Percentiles rank a stretch among this genome's conserved stretches.
Evolutionary conservation across 1,140 invertebrate species (phyloP).

Genomic region (Drosophila bifasciata): DNA sequence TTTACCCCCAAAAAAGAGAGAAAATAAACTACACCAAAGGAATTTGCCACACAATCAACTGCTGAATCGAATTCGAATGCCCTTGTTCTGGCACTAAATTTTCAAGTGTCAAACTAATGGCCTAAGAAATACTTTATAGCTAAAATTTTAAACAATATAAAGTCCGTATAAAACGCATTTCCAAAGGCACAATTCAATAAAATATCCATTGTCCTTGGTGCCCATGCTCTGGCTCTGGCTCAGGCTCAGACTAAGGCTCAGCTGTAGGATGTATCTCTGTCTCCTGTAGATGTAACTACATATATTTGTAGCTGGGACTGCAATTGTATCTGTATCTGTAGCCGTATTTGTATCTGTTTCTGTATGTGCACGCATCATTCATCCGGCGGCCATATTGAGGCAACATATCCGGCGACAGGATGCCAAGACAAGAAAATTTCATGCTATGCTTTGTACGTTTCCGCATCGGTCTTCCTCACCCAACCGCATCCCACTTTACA

Average conservation of each 20-base stretch:
- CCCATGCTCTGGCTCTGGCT: too few species aligned
- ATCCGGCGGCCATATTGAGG: slow-evolving; percentile 81
- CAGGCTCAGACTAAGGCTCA: slow-evolving; percentile 10
- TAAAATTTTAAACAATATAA: slow-evolving; percentile 79
- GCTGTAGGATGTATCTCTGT: slow-evolving; percentile 42
- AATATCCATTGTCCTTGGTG: slow-evolving; percentile 66
- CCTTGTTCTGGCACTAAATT: slow-evolving; percentile 68
- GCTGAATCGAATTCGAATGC: slow-evolving; percentile 57
- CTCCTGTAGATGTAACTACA: slow-evolving; percentile 27
- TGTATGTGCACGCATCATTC: slow-evolving; percentile 74
- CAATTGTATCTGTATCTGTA: slow-evolving; percentile 24
- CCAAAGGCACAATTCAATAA: slow-evolving; percentile 72
- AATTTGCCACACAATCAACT: slow-evolving; percentile 38
- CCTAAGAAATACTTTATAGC: slow-evolving; percentile 81
- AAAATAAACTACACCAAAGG: slow-evolving; percentile 57
- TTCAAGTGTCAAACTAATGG: slow-evolving; percentile 81
- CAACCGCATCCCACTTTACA: neutral
- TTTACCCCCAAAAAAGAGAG: neutral
- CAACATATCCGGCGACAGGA: slow-evolving; percentile 81
- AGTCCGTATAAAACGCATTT: slow-evolving; percentile 63
- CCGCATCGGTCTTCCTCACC: slow-evolving; percentile 34
- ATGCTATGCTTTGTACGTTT: slow-evolving; percentile 81
- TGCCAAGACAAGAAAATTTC: slow-evolving; percentile 82
- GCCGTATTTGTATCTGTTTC: slow-evolving; percentile 22
- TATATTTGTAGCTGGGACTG: slow-evolving; percentile 7